phyloP scores from a whole-genome alignment of 2,113 vertebrate species.

The zebrafish (Danio rerio) region GRCz12tu NC_133176.1:5828001-5828500 shows the following conservation, averaged over 20 bases:
- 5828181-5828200: constrained; percentile 58
- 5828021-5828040: too few species aligned
- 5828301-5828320: neutral
- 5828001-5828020: too few species aligned
- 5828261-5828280: neutral
- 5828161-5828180: constrained; percentile 27
- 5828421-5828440: neutral
- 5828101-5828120: constrained; percentile 27
- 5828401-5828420: neutral
- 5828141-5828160: constrained; percentile 25
- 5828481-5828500: too few species aligned
- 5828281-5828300: neutral
- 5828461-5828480: too few species aligned
- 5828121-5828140: constrained; percentile 15
- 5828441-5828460: neutral
- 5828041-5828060: neutral
- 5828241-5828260: neutral
- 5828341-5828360: neutral
- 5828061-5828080: neutral
- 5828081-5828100: constrained; percentile 4
- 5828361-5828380: neutral
- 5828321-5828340: constrained; percentile 4
- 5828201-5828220: constrained; percentile 20
- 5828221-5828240: constrained; percentile 6
- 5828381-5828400: neutral